phyloP scores from a whole-genome alignment of 2,888 invertebrate species.

The Lordiphosa fenestrarum region DNA sequence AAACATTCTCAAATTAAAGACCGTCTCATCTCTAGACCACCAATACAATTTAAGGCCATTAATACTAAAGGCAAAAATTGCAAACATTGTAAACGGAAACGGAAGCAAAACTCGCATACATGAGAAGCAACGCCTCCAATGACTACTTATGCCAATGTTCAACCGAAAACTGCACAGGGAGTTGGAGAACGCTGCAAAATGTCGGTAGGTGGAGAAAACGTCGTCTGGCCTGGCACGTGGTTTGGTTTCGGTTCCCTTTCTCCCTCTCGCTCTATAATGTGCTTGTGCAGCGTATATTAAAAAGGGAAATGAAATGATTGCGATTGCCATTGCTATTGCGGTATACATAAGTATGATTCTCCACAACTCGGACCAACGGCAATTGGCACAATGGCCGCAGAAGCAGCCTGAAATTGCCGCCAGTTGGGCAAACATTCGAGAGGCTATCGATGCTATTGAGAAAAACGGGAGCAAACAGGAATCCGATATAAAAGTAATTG shows the following conservation, averaged over 20 bases:
- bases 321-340: slow-evolving; percentile 52
- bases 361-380: slow-evolving; percentile 39
- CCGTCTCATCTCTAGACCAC: slow-evolving; percentile 41
- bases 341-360: slow-evolving; percentile 26
- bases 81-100: slow-evolving; percentile 73
- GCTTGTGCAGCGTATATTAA: slow-evolving; percentile 74
- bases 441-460: slow-evolving; percentile 63
- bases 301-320: slow-evolving; percentile 76
- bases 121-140: slow-evolving; percentile 53
- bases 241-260: slow-evolving; percentile 42
- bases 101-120: slow-evolving; percentile 45
- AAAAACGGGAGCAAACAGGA: slow-evolving; percentile 38
- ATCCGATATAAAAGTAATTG: slow-evolving; percentile 60
- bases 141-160: slow-evolving; percentile 66
- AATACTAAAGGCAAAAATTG: slow-evolving; percentile 69
- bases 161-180: slow-evolving; percentile 63
- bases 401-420: slow-evolving; percentile 49
- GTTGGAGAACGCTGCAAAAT: slow-evolving; percentile 8
- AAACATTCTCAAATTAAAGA: no score
- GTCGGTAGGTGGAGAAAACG: slow-evolving; percentile 26
- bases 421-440: slow-evolving; percentile 69
- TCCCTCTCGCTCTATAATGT: slow-evolving; percentile 42
- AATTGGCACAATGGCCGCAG: slow-evolving; percentile 71
- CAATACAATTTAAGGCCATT: slow-evolving; percentile 73
- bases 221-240: slow-evolving; percentile 64